A percentile compares a stretch with the other conserved stretches of the same genome.
These are phyloP conservation scores for Heliothis subflexa DNA, from an alignment of 1,140 invertebrate species.

Conservation along the genomic window DNA sequence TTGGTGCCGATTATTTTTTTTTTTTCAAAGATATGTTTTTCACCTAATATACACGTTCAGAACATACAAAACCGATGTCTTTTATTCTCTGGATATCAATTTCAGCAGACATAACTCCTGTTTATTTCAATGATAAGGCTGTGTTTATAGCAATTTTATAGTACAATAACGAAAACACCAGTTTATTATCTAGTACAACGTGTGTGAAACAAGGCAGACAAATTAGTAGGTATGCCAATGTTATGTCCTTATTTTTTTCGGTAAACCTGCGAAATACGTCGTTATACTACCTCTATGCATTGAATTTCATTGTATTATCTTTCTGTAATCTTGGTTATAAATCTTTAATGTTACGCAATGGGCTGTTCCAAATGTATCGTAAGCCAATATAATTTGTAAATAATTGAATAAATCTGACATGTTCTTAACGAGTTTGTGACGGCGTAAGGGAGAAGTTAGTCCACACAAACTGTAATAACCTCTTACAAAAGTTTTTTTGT, in stretches of 20 bases:
- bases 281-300: too few species aligned
- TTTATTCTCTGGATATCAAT: constrained; percentile 4
- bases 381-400: not conserved
- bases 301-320: too few species aligned
- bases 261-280: too few species aligned
- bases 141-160: constrained; percentile 20
- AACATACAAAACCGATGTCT: too few species aligned
- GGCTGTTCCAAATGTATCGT: too few species aligned
- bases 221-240: too few species aligned
- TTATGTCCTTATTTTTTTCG: too few species aligned
- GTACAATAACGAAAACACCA: constrained; percentile 11
- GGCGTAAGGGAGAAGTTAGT: constrained; percentile 24
- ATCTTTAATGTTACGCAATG: too few species aligned
- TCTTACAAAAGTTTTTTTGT: constrained; percentile 35
- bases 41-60: too few species aligned
- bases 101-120: not conserved
- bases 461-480: constrained; percentile 34
- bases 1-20: too few species aligned
- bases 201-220: not conserved
- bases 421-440: constrained; percentile 29
- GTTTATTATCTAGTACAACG: not conserved
- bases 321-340: too few species aligned
- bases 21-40: too few species aligned
- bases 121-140: constrained; percentile 40
- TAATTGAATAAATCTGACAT: constrained; percentile 43